These are phyloP conservation scores for Dasyornis broadbenti DNA, from an alignment of 2,113 vertebrate genomes.

Conservation along the genomic window DNA sequence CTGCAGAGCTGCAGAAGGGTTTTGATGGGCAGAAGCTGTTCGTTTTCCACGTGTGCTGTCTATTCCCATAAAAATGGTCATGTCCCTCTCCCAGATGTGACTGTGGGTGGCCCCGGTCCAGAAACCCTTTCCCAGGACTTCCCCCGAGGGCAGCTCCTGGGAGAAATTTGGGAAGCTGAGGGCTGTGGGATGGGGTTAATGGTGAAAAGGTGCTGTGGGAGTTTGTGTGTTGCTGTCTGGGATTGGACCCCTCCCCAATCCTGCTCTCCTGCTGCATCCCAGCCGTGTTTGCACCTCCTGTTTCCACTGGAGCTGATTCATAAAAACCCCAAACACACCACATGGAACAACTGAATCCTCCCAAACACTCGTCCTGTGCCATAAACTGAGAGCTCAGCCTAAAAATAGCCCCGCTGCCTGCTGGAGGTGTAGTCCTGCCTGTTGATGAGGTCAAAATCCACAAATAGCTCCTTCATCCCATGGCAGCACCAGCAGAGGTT, in stretches of 20 bases:
- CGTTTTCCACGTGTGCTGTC: neutral
- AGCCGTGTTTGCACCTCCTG: neutral
- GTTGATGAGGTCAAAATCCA: neutral
- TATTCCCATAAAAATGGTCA: neutral
- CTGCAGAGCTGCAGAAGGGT: neutral
- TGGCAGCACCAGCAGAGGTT: neutral
- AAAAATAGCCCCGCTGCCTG: neutral
- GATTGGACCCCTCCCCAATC: rapidly evolving
- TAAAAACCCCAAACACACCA: neutral
- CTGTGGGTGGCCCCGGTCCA: neutral
- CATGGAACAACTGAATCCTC: neutral
- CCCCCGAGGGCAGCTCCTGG: neutral
- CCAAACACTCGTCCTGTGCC: neutral
- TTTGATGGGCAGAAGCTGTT: neutral
- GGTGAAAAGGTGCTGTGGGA: neutral
- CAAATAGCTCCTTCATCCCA: neutral
- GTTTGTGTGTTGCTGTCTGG: neutral
- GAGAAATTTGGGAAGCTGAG: rapidly evolving
- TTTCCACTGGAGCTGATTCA: neutral
- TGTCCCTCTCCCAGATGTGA: rapidly evolving
- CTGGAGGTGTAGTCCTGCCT: neutral
- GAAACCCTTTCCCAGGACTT: too few relatives aligned
- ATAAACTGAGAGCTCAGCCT: neutral
- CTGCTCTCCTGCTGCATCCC: neutral
- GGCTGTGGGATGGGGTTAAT: neutral